A percentile compares a stretch with the other conserved stretches of the same genome.
phyloP scores from a whole-genome alignment of 2,113 vertebrate species.

The Gymnorhina tibicen region DNA sequence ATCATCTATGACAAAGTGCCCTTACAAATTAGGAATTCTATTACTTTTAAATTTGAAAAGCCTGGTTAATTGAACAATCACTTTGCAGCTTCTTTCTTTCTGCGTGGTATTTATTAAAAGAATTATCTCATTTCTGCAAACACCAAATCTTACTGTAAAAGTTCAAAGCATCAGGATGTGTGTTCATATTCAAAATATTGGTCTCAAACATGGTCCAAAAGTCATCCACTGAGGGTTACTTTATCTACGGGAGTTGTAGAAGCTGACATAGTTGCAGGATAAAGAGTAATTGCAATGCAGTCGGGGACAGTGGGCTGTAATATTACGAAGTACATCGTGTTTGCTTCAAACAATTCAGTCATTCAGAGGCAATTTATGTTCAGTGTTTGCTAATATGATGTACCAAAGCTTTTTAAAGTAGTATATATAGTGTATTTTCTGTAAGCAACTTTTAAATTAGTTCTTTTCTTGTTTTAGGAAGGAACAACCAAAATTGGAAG shows the following conservation, averaged over 20 bases:
- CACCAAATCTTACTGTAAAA: neutral
- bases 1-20: neutral
- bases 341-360: neutral
- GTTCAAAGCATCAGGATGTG: neutral
- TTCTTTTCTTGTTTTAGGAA: conserved; percentile 76
- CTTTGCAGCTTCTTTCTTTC: neutral
- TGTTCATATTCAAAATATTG: neutral
- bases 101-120: neutral
- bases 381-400: neutral
- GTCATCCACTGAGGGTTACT: neutral
- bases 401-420: neutral
- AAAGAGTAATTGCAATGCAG: neutral
- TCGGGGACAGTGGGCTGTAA: neutral
- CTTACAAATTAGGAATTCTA: neutral
- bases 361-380: neutral
- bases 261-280: neutral
- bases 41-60: neutral
- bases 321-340: rapidly evolving
- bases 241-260: neutral
- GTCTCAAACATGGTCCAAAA: neutral
- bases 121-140: neutral
- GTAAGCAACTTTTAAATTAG: neutral
- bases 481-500: conserved; percentile 91
- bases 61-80: neutral
- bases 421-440: neutral